These are phyloP conservation scores for Brachyhypopomus occidentalis DNA, from an alignment of 2,113 vertebrate species.

Conservation along the genomic window DNA sequence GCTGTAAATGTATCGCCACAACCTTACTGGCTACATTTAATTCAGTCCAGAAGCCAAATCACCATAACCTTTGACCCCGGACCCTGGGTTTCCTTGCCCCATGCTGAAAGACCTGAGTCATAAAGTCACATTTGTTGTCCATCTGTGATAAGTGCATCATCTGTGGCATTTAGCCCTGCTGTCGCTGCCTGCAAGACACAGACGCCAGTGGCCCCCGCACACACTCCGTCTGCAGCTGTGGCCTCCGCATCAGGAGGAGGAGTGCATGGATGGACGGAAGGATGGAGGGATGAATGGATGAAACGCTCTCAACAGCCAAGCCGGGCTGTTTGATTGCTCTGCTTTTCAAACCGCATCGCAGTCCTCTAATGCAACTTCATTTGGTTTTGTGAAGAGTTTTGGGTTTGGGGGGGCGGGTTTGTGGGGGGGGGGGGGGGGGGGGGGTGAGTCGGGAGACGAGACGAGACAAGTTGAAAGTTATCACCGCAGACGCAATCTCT, in stretches of 20 bases:
- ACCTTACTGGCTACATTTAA: not conserved
- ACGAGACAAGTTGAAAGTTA: constrained; percentile 60
- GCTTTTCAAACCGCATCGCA: constrained; percentile 77
- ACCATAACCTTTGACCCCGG: not conserved
- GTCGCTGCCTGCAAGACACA: constrained; percentile 47
- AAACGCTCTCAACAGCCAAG: constrained; percentile 78
- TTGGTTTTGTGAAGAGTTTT: constrained; percentile 75
- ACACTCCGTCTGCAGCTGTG: constrained; percentile 67
- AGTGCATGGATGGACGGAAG: constrained; percentile 75
- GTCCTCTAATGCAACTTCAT: constrained; percentile 79
- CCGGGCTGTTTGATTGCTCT: constrained; percentile 80
- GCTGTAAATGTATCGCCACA: too few species aligned
- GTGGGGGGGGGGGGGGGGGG: constrained; percentile 3
- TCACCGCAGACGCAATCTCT: constrained; percentile 63
- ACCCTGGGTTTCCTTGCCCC: not conserved
- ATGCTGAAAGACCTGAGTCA: constrained; percentile 24
- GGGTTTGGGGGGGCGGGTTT: constrained; percentile 57
- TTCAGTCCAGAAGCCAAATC: constrained; percentile 10
- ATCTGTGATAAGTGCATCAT: constrained; percentile 72
- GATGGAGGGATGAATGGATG: constrained; percentile 68
- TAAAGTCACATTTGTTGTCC: constrained; percentile 67
- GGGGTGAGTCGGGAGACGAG: constrained; percentile 41
- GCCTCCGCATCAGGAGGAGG: constrained; percentile 64
- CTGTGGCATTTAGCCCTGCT: constrained; percentile 52
- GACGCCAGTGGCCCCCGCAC: constrained; percentile 46